phyloP scores from a whole-genome alignment of 2,797 vertebrate genomes.

The Leuciscus waleckii region DNA sequence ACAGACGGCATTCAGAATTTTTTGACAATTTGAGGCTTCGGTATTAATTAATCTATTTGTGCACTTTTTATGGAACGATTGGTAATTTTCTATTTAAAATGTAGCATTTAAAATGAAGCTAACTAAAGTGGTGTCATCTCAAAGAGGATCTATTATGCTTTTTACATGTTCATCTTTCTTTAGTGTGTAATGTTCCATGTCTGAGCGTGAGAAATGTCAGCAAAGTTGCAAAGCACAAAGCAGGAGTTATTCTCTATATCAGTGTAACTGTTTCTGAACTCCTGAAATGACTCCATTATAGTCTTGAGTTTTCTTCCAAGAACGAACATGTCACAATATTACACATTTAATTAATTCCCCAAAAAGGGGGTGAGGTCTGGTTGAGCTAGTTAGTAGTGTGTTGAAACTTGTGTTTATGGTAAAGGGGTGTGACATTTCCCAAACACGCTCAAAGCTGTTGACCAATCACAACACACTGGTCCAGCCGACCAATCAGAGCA shows the following conservation, averaged over 20 bases:
- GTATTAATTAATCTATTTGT: neutral
- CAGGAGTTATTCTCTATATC: too few species aligned
- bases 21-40: neutral
- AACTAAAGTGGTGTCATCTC: neutral
- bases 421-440: neutral
- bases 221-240: neutral
- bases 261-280: too few species aligned
- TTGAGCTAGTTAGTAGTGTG: neutral
- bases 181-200: neutral
- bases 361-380: neutral
- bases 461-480: neutral
- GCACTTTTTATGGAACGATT: neutral
- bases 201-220: neutral
- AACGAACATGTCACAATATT: neutral
- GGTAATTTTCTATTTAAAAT: neutral
- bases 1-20: neutral
- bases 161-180: neutral
- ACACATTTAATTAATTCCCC: neutral
- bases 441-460: too few species aligned
- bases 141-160: too few species aligned
- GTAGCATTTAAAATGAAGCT: neutral
- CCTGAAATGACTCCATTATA: too few species aligned
- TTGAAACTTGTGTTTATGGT: neutral
- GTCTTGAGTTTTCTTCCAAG: too few species aligned
- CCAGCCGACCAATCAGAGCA: neutral